phyloP scores from a whole-genome alignment of 1,140 invertebrate genomes.

The Drosophila funebris region DNA sequence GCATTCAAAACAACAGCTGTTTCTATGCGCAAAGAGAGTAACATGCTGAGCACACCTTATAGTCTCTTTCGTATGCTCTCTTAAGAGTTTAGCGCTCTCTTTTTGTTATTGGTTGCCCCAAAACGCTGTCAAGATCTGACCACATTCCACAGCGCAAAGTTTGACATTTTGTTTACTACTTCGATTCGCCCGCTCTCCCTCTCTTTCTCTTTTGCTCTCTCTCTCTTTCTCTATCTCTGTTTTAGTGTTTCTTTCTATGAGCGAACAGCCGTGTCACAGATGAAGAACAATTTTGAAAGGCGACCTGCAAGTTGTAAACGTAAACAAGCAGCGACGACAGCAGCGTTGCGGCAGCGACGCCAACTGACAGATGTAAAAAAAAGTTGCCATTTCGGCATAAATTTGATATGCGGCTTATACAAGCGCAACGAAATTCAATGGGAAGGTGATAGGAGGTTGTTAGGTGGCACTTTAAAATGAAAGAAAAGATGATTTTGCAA shows the following conservation, averaged over 20 bases:
- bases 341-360: neutral
- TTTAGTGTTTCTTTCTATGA: neutral
- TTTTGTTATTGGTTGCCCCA: neutral
- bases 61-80: neutral
- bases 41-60: neutral
- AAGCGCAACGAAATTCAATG: conserved; percentile 21
- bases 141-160: conserved; percentile 36
- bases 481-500: neutral
- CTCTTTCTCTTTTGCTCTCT: neutral
- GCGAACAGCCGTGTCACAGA: conserved; percentile 3
- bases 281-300: conserved; percentile 24
- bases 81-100: neutral
- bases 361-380: conserved; percentile 11
- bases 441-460: neutral
- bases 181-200: neutral
- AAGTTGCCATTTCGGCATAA: conserved; percentile 55
- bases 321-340: conserved; percentile 42
- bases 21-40: conserved; percentile 2
- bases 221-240: too few relatives aligned
- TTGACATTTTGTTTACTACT: conserved; percentile 38
- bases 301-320: conserved; percentile 41
- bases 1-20: conserved; percentile 37
- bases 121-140: conserved; percentile 14
- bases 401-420: conserved; percentile 71
- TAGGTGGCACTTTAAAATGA: too few relatives aligned